phyloP scores from a whole-genome alignment of 2,113 vertebrate species.

The Petrocephalus microphthalmus region DNA sequence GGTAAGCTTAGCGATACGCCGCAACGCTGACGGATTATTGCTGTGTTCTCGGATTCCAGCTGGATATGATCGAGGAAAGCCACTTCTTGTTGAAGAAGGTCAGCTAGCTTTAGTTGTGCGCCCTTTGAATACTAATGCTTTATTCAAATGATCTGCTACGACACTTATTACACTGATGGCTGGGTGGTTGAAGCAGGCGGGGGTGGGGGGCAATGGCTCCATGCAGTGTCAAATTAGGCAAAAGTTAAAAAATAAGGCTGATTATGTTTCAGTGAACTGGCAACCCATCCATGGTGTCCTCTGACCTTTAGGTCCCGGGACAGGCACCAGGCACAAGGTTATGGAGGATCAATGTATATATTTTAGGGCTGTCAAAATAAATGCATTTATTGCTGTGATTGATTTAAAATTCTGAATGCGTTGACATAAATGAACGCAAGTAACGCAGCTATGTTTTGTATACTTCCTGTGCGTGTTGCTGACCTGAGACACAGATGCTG shows the following conservation, averaged over 20 bases:
- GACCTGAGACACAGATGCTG: no score
- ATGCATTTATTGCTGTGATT: no score
- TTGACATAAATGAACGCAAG: no score
- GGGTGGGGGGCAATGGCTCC: slow-evolving; percentile 61
- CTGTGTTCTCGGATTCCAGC: slow-evolving; percentile 76
- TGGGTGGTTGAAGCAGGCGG: slow-evolving; percentile 75
- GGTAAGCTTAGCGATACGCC: slow-evolving; percentile 69
- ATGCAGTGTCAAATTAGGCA: slow-evolving; percentile 74
- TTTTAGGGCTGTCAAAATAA: no score
- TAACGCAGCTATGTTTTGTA: no score
- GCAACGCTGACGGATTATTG: slow-evolving; percentile 83
- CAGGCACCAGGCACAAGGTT: neutral
- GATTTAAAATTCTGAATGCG: no score
- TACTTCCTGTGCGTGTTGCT: no score
- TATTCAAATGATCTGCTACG: slow-evolving; percentile 96
- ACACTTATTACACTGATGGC: slow-evolving; percentile 96
- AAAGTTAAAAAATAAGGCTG: slow-evolving; percentile 78
- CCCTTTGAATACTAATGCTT: slow-evolving; percentile 94
- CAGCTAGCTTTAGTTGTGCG: slow-evolving; percentile 93
- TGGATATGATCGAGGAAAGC: slow-evolving; percentile 88
- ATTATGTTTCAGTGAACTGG: neutral
- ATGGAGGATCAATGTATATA: neutral
- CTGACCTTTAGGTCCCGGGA: neutral
- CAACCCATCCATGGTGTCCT: neutral
- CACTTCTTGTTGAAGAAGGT: slow-evolving; percentile 90